Conservation (phyloP, 2,797 vertebrate species). For the Echeneis naucrates region DNA sequence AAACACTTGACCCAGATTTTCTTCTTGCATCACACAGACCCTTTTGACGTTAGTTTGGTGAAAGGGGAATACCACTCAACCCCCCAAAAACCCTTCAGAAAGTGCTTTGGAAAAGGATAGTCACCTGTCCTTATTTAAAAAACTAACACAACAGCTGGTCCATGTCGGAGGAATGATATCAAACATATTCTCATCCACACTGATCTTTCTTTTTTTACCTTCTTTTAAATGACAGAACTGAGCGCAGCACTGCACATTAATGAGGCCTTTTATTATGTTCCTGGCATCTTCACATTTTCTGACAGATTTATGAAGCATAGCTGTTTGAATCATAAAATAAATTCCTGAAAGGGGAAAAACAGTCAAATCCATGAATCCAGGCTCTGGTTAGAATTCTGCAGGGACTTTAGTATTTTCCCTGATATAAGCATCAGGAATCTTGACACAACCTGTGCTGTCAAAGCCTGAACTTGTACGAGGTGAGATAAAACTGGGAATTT, state of each 20-base stretch:
- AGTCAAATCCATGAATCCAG: background rate
- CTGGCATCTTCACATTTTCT: background rate
- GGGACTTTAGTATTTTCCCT: background rate
- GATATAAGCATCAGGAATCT: background rate
- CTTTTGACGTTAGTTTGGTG: background rate
- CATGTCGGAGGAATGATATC: background rate
- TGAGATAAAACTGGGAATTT: conserved; percentile 20
- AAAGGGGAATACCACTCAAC: conserved; percentile 26
- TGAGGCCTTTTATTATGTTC: background rate
- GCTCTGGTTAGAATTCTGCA: background rate
- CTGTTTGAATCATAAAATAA: background rate
- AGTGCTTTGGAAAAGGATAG: no score
- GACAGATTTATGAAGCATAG: background rate
- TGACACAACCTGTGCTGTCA: background rate
- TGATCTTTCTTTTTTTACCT: background rate
- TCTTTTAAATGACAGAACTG: background rate
- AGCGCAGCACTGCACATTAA: background rate
- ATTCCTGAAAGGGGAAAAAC: background rate
- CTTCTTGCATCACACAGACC: background rate
- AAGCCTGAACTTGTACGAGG: background rate
- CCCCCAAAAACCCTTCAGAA: background rate
- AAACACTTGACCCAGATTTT: background rate
- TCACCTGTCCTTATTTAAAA: no score
- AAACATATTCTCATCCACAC: background rate
- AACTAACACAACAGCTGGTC: background rate